Conservation (phyloP, 1,140 invertebrate genomes). For the Globodera ellingtonae region DNA sequence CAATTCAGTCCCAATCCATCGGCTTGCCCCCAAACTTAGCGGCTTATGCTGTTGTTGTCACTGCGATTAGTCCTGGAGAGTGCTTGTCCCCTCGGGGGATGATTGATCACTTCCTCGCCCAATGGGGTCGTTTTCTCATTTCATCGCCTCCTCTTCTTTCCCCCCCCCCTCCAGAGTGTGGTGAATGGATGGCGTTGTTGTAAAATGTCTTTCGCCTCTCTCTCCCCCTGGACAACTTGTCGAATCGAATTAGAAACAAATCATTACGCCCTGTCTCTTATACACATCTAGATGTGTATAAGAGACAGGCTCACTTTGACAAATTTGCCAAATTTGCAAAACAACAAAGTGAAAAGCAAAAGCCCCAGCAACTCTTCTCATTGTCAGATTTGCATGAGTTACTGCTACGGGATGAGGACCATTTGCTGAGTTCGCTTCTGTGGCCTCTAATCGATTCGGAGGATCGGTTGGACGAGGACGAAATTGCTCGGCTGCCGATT, state of each 20-base stretch:
- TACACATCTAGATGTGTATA: too few relatives aligned
- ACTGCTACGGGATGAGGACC: conserved; percentile 26
- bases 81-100: not conserved
- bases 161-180: not conserved
- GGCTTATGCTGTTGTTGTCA: too few relatives aligned
- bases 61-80: not conserved
- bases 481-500: conserved; percentile 28
- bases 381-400: conserved; percentile 20
- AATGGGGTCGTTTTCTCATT: not conserved
- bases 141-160: not conserved
- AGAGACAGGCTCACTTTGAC: conserved; percentile 8
- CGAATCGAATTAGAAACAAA: conserved; percentile 21
- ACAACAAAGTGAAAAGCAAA: not conserved
- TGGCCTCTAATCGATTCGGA: conserved; percentile 29
- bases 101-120: not conserved
- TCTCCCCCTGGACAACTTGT: conserved; percentile 12
- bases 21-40: too few relatives aligned
- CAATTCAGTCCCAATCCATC: too few relatives aligned
- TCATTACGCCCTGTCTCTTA: conserved; percentile 29
- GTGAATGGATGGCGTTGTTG: conserved; percentile 5
- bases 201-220: not conserved
- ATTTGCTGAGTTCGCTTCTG: conserved; percentile 32
- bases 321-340: conserved; percentile 8
- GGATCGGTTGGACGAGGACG: conserved; percentile 35
- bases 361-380: not conserved